Percentiles rank a stretch among this genome's conserved stretches.
These are phyloP conservation scores for Melipona beecheii DNA, from an alignment of 2,888 invertebrate genomes.

Conservation along the genomic window DNA sequence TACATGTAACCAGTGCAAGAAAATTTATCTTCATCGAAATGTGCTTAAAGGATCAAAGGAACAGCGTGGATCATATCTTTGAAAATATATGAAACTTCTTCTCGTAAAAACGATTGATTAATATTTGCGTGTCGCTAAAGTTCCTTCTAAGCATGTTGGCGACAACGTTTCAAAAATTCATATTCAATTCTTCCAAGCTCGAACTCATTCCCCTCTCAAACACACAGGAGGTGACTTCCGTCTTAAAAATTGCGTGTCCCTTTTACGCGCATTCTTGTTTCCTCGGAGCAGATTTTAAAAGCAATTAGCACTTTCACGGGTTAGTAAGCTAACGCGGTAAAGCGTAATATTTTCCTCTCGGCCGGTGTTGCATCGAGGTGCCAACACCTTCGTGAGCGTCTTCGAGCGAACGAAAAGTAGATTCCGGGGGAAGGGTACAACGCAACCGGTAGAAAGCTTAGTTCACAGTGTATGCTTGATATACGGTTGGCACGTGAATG, in stretches of 20 bases:
- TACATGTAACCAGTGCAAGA: too few species aligned
- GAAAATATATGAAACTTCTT: not conserved
- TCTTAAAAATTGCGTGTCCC: too few species aligned
- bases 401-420: conserved; percentile 43
- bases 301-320: conserved; percentile 14
- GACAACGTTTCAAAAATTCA: not conserved
- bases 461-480: conserved; percentile 82
- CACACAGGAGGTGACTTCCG: too few species aligned
- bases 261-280: not conserved
- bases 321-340: not conserved
- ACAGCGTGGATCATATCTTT: not conserved
- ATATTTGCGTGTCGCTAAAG: not conserved
- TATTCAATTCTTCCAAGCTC: too few species aligned
- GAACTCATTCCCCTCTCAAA: not conserved
- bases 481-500: conserved; percentile 83
- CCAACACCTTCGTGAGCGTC: conserved; percentile 29
- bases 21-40: not conserved
- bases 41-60: not conserved
- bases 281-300: not conserved
- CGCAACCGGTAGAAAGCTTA: conserved; percentile 58
- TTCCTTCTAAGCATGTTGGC: not conserved
- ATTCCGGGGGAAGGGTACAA: conserved; percentile 45
- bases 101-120: not conserved
- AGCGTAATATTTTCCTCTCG: conserved; percentile 17
- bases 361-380: conserved; percentile 12